Evolutionary conservation across 2,888 invertebrate species (phyloP), one percentile per base, ranked within the genome.

Genomic region (Cryptocephalus primarius): DNA sequence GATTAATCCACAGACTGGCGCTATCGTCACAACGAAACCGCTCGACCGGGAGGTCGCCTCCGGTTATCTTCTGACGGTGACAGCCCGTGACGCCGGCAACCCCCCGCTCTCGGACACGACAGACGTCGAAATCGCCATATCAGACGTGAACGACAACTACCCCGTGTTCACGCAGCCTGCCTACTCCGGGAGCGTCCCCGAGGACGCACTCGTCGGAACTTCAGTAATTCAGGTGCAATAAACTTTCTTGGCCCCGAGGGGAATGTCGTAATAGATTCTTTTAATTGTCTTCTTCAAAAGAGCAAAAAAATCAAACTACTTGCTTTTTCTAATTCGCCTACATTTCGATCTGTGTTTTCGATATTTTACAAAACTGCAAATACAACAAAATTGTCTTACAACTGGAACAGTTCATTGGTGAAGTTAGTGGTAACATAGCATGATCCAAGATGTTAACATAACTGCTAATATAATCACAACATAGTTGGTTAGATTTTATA

Each of bases 121-220:
- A 0, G 93, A 94, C 61, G 87, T 99, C 0, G 94, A 96, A 67
- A 91, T 99, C 56, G 85, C 89, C 1, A 85, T 99, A 0, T 86
- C 88, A 0, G 99, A 99, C 66, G 91, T 95, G 0, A 99, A 99
- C 65, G 97, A 99, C 64, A 94, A 95, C 64, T 81, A 87, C 6
- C 96, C 96, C 0, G 75, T 79, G 1, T 96, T 96, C 68, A 85
- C 85, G 56, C 84, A 85, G 50, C 78, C 84, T 0, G 75, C 85
- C 4, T 94, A 94, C 61, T 82, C 83, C 12, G 86, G 89, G 0
- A 83, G 81, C 4, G 85, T 94, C 14, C 77, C 85, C 48, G 94
- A 94, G 68, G 93, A 94, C 64, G 91, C 90, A 11, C 72, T 88
- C 52, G 84, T 91, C 48, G 88, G 88, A 8, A 60, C 60, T 1